Evolutionary conservation across 2,888 invertebrate species (phyloP).

Genomic region (Anoncus sp.): DNA sequence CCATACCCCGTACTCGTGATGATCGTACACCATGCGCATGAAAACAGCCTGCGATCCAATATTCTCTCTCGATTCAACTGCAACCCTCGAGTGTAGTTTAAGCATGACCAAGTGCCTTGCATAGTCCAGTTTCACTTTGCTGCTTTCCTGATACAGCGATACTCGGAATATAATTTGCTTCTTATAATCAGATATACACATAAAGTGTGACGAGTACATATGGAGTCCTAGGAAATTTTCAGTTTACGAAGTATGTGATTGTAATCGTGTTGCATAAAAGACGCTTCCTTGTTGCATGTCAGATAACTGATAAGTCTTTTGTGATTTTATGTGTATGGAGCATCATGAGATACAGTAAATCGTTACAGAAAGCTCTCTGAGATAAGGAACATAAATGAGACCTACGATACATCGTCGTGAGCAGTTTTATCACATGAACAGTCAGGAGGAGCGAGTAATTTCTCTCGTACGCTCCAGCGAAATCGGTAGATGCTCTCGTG

Average conservation of each 20-base stretch:
- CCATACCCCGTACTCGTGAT: conserved; percentile 28
- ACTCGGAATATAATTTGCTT: background rate
- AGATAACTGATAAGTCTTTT: background rate
- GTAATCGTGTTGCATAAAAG: background rate
- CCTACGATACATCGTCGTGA: conserved; percentile 32
- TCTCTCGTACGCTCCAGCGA: background rate
- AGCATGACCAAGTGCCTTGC: conserved; percentile 7
- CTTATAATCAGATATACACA: background rate
- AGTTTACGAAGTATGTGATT: background rate
- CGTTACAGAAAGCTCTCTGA: conserved; percentile 15
- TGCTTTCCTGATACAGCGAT: background rate
- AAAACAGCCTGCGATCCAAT: conserved; percentile 14
- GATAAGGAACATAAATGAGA: conserved; percentile 35
- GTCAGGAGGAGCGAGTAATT: conserved; percentile 13
- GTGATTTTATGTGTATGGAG: conserved; percentile 4
- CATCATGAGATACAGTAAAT: conserved; percentile 36
- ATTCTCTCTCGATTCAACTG: conserved; percentile 4
- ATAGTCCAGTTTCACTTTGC: background rate
- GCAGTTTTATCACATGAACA: conserved; percentile 25
- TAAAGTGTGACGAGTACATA: background rate
- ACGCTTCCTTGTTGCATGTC: conserved; percentile 29
- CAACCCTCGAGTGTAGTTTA: conserved; percentile 31
- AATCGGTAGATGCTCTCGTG: conserved; percentile 29
- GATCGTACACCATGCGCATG: conserved; percentile 16
- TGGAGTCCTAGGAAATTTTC: background rate